Percentiles rank a stretch among this genome's conserved stretches.
phyloP scores from a whole-genome alignment of 2,797 vertebrate species.

The Intellagama lesueurii region DNA sequence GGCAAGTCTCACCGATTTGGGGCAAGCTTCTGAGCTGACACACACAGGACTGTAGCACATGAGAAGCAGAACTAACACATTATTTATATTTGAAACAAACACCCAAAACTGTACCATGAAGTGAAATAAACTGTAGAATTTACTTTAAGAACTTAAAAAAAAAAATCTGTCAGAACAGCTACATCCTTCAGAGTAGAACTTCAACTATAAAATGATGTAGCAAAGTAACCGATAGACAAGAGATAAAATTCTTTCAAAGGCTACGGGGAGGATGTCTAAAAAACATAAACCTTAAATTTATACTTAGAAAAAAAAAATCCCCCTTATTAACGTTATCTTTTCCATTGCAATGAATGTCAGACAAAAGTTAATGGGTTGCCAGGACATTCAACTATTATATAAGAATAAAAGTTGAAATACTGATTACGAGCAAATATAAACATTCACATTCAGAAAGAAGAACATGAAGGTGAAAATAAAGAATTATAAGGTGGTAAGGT shows the following conservation, averaged over 20 bases:
- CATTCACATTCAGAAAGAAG: neutral
- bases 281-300: neutral
- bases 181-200: too few species aligned
- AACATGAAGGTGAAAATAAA: neutral
- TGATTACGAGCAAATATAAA: neutral
- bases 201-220: neutral
- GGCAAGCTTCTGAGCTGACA: neutral
- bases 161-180: too few species aligned
- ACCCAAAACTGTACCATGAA: conserved; percentile 50
- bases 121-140: conserved; percentile 1
- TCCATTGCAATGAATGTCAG: neutral
- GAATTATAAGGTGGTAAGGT: neutral
- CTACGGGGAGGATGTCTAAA: neutral
- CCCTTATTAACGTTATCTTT: neutral
- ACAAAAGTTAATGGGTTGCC: neutral
- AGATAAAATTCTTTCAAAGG: neutral
- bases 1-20: neutral
- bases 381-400: neutral
- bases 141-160: neutral
- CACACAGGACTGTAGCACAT: neutral
- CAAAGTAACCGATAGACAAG: neutral
- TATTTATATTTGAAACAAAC: conserved; percentile 31
- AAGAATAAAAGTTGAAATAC: neutral
- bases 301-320: too few species aligned
- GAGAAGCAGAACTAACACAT: neutral